A percentile compares a stretch with the other conserved stretches of the same genome.
phyloP scores from a whole-genome alignment of 2,888 invertebrate genomes.

The Cheiracanthium punctorium region DNA sequence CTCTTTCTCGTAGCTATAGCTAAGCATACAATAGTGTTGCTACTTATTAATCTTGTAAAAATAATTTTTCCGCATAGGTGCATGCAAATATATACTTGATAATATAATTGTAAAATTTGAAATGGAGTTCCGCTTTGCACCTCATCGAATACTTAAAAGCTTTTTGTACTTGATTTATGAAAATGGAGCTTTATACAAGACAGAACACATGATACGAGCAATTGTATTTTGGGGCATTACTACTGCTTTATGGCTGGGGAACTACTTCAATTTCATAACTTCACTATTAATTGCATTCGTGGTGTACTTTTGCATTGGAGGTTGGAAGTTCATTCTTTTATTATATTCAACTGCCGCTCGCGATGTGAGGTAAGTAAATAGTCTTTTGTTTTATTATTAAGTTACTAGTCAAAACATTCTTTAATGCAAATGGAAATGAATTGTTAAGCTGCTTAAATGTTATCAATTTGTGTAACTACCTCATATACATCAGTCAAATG shows the following conservation, averaged over 20 bases:
- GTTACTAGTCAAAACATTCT: no score
- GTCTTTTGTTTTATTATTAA: no score
- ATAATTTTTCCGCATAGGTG: no score
- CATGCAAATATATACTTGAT: no score
- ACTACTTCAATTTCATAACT: conserved; percentile 27
- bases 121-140: conserved; percentile 38
- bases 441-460: no score
- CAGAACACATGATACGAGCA: conserved; percentile 56
- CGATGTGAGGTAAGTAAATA: conserved; percentile 66
- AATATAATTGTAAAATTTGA: neutral
- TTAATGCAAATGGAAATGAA: no score
- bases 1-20: no score
- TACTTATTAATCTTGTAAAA: no score
- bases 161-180: conserved; percentile 50
- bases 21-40: no score
- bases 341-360: conserved; percentile 56
- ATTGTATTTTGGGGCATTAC: conserved; percentile 50
- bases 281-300: conserved; percentile 36
- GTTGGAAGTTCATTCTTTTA: conserved; percentile 65
- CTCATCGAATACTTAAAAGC: conserved; percentile 40
- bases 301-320: conserved; percentile 59
- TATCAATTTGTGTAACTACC: no score
- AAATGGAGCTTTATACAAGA: conserved; percentile 59
- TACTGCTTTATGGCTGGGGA: conserved; percentile 49
- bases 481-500: no score